Evolutionary conservation across 2,797 vertebrate genomes (phyloP).

Genomic region (Ceryle rudis): DNA sequence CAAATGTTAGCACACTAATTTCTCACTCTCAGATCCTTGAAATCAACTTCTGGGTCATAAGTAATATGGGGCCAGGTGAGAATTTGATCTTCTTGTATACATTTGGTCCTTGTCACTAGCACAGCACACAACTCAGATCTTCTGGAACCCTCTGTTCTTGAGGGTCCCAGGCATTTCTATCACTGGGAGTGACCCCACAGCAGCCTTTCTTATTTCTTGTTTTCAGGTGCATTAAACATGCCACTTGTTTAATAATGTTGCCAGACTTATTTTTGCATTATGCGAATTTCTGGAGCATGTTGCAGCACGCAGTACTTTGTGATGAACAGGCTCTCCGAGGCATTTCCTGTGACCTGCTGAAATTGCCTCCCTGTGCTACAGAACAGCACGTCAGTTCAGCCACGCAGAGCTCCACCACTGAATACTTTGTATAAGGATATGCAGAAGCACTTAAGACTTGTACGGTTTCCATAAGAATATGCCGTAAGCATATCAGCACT

Average conservation of each 20-base stretch:
- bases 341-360: not conserved
- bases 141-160: not conserved
- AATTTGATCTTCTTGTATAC: not conserved
- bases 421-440: not conserved
- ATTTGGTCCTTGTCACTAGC: not conserved
- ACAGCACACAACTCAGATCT: not conserved
- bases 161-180: not conserved
- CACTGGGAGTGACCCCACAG: not conserved
- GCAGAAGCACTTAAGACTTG: not conserved
- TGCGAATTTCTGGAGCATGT: not conserved
- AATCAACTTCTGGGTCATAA: not conserved
- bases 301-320: not conserved
- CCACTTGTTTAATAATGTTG: not conserved
- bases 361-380: not conserved
- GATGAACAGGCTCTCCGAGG: not conserved
- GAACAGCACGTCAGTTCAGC: not conserved
- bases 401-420: not conserved
- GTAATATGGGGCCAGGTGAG: not conserved
- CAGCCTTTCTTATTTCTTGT: not conserved
- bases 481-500: not conserved
- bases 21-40: not conserved
- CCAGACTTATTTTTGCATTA: not conserved
- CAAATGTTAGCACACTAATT: not conserved
- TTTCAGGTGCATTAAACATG: not conserved
- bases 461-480: not conserved